Evolutionary conservation across 2,888 invertebrate species (phyloP).

Genomic region (Apantesis nais): DNA sequence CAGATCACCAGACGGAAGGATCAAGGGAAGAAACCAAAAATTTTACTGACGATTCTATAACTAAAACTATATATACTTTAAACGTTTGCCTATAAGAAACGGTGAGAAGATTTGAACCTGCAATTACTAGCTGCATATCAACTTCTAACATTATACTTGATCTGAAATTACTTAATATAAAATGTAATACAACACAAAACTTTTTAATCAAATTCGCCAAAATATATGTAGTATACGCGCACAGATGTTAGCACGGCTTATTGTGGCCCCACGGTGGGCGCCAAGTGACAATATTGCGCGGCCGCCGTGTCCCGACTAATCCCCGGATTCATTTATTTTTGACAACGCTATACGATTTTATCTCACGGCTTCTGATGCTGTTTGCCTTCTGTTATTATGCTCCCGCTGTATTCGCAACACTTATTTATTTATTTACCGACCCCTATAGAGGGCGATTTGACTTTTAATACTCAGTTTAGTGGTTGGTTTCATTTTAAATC

Average conservation of each 20-base stretch:
- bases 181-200: not conserved
- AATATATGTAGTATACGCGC: slow-evolving; percentile 39
- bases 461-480: slow-evolving; percentile 79
- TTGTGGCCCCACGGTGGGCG: slow-evolving; percentile 74
- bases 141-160: slow-evolving; percentile 1
- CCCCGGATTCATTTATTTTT: slow-evolving; percentile 86
- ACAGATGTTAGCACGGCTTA: slow-evolving; percentile 66
- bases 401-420: slow-evolving; percentile 79
- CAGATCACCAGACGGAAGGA: no score
- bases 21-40: not conserved
- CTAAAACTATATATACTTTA: not conserved
- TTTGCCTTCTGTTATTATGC: slow-evolving; percentile 85
- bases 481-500: slow-evolving; percentile 61
- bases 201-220: slow-evolving; percentile 46
- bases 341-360: slow-evolving; percentile 86
- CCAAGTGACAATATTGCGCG: slow-evolving; percentile 80
- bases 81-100: not conserved
- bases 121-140: not conserved
- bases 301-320: slow-evolving; percentile 82
- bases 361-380: slow-evolving; percentile 85
- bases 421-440: slow-evolving; percentile 82
- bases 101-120: not conserved
- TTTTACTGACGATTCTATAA: not conserved
- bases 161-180: not conserved
- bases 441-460: slow-evolving; percentile 78